Evolutionary conservation across 2,797 vertebrate genomes (phyloP), one percentile per base, ranked within the genome.

Genomic region (Scyliorhinus canicula): DNA sequence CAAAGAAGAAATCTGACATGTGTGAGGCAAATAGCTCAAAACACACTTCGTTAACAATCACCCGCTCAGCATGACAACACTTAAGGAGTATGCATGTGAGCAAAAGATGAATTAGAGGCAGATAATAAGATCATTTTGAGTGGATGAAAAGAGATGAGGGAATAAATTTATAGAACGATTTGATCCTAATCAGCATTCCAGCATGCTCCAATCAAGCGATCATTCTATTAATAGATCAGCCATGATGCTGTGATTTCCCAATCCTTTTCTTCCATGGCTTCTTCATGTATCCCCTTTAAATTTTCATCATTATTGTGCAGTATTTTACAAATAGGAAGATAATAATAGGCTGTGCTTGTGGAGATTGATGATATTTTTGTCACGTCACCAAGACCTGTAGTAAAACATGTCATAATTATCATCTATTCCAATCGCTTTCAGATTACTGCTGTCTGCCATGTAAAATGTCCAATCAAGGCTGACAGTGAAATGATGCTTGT

Each of bases 161-260:
- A 71, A 93, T 69, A 93, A 50, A 93, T 71, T 93, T 40, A 93
- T 52, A 93, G 93, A 24, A 71, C 5, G 50, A 52, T 93, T 50
- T 93, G 93, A 93, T 93, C 44, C 26, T 47, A 93, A 93, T 71
- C 93, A 93, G 93, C 65, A 71, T 67, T 67, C 63, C n/a, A 67
- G 21, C 40, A 26, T 50, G 63, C 47, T 52, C 65, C 47, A 47
- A 71, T 52, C 65, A 47, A 21, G 21, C 11, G 9, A 47, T 93
- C 63, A 65, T 93, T 47, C 91, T 93, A 52, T 93, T 93, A 93
- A 71, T 35, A 93, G 12, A 52, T 93, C 1, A 93, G 44, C 50
- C 93, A 31, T 35, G 14, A 71, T 52, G 65, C 71, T 9, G 3
- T 93, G 44, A 93, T 52, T 93, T 52, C 65, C 60, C 12, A 16